Evolutionary conservation across 2,888 invertebrate species (phyloP).

Genomic region (Eupithecia exiguata): DNA sequence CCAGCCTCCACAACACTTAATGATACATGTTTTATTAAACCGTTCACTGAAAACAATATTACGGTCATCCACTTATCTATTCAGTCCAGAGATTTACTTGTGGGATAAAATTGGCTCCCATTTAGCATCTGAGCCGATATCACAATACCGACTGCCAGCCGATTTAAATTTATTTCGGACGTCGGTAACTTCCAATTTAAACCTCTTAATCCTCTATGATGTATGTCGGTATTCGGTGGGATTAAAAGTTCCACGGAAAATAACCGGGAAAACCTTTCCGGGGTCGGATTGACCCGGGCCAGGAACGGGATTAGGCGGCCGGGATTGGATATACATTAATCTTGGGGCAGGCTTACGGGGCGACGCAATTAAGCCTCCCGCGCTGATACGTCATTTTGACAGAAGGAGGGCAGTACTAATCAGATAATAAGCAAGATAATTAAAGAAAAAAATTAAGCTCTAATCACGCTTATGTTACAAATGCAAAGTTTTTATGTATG

Average conservation of each 20-base stretch:
- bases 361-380: conserved; percentile 79
- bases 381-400: conserved; percentile 80
- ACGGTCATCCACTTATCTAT: conserved; percentile 57
- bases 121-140: conserved; percentile 81
- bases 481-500: too few species aligned
- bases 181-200: conserved; percentile 85
- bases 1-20: not conserved
- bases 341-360: conserved; percentile 75
- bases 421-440: conserved; percentile 53
- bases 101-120: conserved; percentile 78
- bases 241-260: conserved; percentile 85
- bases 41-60: conserved; percentile 42
- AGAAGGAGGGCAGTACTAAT: conserved; percentile 67
- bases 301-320: conserved; percentile 80
- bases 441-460: conserved; percentile 1
- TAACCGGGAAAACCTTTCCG: conserved; percentile 84
- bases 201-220: conserved; percentile 85
- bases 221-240: conserved; percentile 83
- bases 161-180: conserved; percentile 84
- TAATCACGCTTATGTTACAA: not conserved
- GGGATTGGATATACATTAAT: conserved; percentile 84
- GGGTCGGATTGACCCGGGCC: conserved; percentile 82
- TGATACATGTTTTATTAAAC: conserved; percentile 6
- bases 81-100: conserved; percentile 71
- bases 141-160: conserved; percentile 82